Conservation (phyloP, 2,888 invertebrate genomes). For the Euclidia mi region DNA sequence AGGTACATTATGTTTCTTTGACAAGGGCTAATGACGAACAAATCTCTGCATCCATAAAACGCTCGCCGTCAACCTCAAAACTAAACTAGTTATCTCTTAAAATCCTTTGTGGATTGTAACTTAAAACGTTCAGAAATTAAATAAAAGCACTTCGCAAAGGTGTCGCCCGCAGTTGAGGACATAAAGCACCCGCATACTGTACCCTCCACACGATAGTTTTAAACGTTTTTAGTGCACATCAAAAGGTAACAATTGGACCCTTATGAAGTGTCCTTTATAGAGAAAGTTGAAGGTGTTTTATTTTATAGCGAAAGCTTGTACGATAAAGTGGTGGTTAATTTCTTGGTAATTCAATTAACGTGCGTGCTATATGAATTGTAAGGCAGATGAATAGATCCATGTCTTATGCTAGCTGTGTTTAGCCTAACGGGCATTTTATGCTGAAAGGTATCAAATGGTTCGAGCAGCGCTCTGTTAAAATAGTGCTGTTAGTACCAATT, state of each 20-base stretch:
- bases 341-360: too few species aligned
- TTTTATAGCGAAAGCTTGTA: slow-evolving; percentile 25
- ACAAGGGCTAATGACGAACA: slow-evolving; percentile 26
- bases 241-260: slow-evolving; percentile 65
- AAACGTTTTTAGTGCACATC: slow-evolving; percentile 62
- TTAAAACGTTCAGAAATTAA: slow-evolving; percentile 82
- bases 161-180: slow-evolving; percentile 76
- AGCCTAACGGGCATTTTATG: too few species aligned
- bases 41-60: slow-evolving; percentile 25
- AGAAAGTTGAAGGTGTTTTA: slow-evolving; percentile 41
- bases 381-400: too few species aligned
- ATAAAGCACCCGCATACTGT: slow-evolving; percentile 64
- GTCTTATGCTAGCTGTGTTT: too few species aligned
- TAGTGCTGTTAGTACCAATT: too few species aligned
- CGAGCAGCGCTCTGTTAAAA: too few species aligned
- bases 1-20: not conserved
- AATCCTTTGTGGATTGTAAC: slow-evolving; percentile 68
- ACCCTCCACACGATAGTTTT: slow-evolving; percentile 59
- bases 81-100: slow-evolving; percentile 67
- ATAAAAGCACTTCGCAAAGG: slow-evolving; percentile 84
- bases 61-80: slow-evolving; percentile 40
- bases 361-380: too few species aligned
- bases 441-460: too few species aligned
- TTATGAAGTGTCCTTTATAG: slow-evolving; percentile 28
- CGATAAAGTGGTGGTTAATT: too few species aligned